phyloP scores from a whole-genome alignment of 2,113 vertebrate genomes.

The Rhegmatorhina hoffmannsi region DNA sequence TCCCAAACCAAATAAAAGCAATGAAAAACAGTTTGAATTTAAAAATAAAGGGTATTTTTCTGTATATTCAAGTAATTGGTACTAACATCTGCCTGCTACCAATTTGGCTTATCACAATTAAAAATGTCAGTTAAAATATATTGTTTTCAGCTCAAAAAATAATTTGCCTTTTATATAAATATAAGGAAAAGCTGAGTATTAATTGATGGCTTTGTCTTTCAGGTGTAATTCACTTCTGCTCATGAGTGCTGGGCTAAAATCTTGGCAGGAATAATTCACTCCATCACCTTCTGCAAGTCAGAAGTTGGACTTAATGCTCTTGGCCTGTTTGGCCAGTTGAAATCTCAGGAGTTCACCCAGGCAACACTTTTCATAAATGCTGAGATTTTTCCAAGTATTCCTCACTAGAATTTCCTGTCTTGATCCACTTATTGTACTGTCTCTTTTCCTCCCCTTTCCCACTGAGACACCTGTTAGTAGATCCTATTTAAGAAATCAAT shows the following conservation, averaged over 20 bases:
- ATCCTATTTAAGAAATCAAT: neutral
- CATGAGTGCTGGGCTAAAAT: neutral
- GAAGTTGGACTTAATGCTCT: neutral
- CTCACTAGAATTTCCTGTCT: neutral
- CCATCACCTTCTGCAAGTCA: neutral
- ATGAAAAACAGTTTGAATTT: neutral
- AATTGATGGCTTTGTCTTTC: neutral
- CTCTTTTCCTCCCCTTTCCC: neutral
- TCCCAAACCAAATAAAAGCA: neutral
- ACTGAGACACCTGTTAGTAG: neutral
- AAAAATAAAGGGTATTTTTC: neutral
- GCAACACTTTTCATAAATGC: neutral
- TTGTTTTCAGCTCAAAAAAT: neutral
- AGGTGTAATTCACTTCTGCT: neutral
- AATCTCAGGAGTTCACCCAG: neutral
- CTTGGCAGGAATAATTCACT: neutral
- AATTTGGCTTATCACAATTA: neutral
- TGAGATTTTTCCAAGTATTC: neutral
- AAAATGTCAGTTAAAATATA: neutral
- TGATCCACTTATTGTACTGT: neutral
- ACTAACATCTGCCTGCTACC: neutral
- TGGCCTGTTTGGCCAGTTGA: neutral
- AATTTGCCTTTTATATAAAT: neutral
- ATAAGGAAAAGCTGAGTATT: neutral
- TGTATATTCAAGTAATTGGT: neutral